Conservation (phyloP, 2,888 invertebrate species). For the Ormyrus nitidulus region DNA sequence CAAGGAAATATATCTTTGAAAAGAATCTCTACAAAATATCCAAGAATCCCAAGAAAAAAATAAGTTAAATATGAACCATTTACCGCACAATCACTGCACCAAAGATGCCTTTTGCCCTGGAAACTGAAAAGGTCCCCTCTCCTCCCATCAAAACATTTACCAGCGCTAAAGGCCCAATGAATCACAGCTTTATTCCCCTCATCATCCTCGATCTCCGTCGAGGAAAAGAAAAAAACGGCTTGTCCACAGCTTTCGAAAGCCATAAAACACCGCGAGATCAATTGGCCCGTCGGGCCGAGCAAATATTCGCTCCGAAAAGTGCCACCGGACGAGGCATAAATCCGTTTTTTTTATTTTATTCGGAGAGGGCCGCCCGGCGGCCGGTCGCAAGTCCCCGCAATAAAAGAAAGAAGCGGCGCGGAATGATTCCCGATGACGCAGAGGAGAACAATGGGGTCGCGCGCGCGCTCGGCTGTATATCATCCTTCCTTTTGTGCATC, state of each 20-base stretch:
- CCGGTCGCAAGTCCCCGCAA: neutral
- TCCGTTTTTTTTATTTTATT: too few relatives aligned
- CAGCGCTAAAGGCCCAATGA: neutral
- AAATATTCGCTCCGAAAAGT: neutral
- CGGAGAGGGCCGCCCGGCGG: too few relatives aligned
- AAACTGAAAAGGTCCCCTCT: too few relatives aligned
- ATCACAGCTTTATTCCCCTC: neutral
- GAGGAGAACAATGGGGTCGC: slow-evolving; percentile 49
- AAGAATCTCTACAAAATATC: too few relatives aligned
- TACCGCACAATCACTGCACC: too few relatives aligned
- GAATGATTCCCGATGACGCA: slow-evolving; percentile 37
- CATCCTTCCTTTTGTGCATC: slow-evolving; percentile 11
- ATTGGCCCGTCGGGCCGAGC: neutral
- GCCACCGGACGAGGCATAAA: neutral
- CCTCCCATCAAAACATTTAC: neutral
- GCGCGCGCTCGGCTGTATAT: slow-evolving; percentile 14
- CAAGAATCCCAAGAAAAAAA: too few relatives aligned
- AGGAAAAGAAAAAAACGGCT: too few relatives aligned
- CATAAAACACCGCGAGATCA: slow-evolving; percentile 4
- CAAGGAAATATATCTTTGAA: too few relatives aligned
- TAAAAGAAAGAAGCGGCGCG: neutral
- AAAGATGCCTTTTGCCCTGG: too few relatives aligned
- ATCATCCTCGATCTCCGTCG: too few relatives aligned
- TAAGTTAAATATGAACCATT: too few relatives aligned
- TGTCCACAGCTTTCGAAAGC: neutral